Base-by-base conservation (phyloP, 2,113 vertebrate species). In the Engraulis encrasicolus region DNA sequence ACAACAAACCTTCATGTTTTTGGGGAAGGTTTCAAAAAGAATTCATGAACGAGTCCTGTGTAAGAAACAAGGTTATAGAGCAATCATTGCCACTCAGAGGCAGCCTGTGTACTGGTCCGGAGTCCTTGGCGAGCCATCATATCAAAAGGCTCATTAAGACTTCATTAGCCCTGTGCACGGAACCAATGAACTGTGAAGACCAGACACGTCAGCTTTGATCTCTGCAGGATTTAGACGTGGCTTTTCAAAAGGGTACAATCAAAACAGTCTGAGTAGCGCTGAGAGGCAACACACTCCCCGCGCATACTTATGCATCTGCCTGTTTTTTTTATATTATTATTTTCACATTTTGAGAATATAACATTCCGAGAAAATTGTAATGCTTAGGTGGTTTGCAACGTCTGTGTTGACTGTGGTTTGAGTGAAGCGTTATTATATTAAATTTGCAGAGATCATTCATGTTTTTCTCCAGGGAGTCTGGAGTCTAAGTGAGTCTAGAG, bases 71-170 rank as follows among this genome's bases (percentile, higher is more conserved):
- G n/a, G 58, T 12, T 66, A 66, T 11, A 31, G 58, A 31, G 58
- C 27, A 66, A 31, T 66, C 14, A 66, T 66, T 66, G 23, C 7
- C 58, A 66, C 58, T 66, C 58, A 27, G 27, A 66, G 31, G 12
- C 7, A 66, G 58, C 23, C 58, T 27, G n/a, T n/a, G n/a, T n/a
- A n/a, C n/a, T n/a, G n/a, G n/a, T n/a, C n/a, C n/a, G 27, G 58
- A 27, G n/a, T 66, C 58, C 14, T 31, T 66, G 58, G n/a, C 31
- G 6, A 27, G 54, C 20, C 18, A 12, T 66, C 58, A 66, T 31
- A 66, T 66, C 58, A 66, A 31, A n/a, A 66, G 58, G n/a, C 58
- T 66, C 58, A 66, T 66, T 66, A 66, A 66, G 58, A 66, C n/a
- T 66, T 66, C 23, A 66, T 66, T 66, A 66, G 58, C 12, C n/a